Conservation (phyloP, 1,140 invertebrate species). For the Grapholita molesta region DNA sequence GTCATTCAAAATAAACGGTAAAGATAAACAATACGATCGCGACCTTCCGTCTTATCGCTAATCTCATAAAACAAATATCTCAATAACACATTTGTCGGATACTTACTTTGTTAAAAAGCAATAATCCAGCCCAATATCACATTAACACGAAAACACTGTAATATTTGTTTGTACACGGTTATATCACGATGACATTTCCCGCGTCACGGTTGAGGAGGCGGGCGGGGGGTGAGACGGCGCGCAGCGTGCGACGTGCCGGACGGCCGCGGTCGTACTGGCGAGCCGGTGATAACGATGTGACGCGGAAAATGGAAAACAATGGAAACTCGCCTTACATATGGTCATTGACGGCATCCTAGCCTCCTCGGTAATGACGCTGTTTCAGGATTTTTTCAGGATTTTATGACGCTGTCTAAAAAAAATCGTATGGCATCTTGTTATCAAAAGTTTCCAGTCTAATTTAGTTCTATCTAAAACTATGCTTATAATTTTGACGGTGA, state of each 20-base stretch:
- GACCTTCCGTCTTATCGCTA: conserved; percentile 38
- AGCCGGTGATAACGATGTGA: conserved; percentile 55
- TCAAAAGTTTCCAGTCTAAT: no score
- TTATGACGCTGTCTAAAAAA: no score
- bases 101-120: conserved; percentile 62
- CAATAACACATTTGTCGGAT: not conserved
- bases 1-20: conserved; percentile 38
- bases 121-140: conserved; percentile 54
- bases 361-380: no score
- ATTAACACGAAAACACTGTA: conserved; percentile 38
- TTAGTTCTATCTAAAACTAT: no score
- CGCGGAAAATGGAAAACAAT: conserved; percentile 69
- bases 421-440: no score
- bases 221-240: conserved; percentile 31
- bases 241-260: conserved; percentile 41
- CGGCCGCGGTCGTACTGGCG: conserved; percentile 52
- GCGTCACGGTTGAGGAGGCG: conserved; percentile 26
- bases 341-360: not conserved
- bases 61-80: conserved; percentile 29
- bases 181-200: conserved; percentile 47
- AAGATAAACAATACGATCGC: conserved; percentile 47
- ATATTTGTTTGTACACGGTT: conserved; percentile 41
- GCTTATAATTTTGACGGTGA: no score
- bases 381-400: no score
- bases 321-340: conserved; percentile 39